Base-by-base conservation (phyloP, 2,888 invertebrate genomes). In the Dichetophora obliterata region DNA sequence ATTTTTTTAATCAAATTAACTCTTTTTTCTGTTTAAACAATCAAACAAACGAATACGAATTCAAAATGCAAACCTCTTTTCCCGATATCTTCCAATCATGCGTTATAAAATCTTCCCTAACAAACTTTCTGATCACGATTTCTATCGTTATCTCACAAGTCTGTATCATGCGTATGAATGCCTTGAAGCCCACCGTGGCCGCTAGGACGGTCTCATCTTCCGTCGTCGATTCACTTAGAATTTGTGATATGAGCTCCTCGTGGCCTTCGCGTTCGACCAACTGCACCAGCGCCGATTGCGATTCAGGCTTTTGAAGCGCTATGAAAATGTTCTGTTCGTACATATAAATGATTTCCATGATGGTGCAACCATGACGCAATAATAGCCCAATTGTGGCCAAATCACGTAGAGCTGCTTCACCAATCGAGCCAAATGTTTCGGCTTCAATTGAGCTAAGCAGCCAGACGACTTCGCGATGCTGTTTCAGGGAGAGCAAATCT, bases 81-180 rank as follows among this genome's bases (percentile, higher is more conserved):
- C 87, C 85, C 73, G 89, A 87, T 82, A 89, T 87, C 91, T 95
- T 95, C 95, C 96, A 96, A 85, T 94, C 93, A 78, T 93, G 92
- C 63, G 94, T 92, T 79, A 93, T 93, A 86, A 96, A 96, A 89
- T 96, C 96, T 89, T 95, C 95, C 3, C 95, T 95, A 78, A 92
- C 93, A 85, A 96, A 95, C 84, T 94, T 93, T 3, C 94, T 93
- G 81, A 96, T 94, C 27, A 96, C 94, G 89, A 95, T 95, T 88
- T 96, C 96, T 27, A 96, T 94, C 0, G 95, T 94, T 71, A 93
- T 93, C 85, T 95, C 94, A 84, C 94, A 93, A 77, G 94, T 90
- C 86, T 95, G 95, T 9, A 96, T 93, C 95, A 96, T 95, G 85
- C 93, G 93, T 90, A 96, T 93, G 87, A 96, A 95, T 6, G 96